Conservation (phyloP, 2,113 vertebrate genomes). For the Lontra canadensis region DNA sequence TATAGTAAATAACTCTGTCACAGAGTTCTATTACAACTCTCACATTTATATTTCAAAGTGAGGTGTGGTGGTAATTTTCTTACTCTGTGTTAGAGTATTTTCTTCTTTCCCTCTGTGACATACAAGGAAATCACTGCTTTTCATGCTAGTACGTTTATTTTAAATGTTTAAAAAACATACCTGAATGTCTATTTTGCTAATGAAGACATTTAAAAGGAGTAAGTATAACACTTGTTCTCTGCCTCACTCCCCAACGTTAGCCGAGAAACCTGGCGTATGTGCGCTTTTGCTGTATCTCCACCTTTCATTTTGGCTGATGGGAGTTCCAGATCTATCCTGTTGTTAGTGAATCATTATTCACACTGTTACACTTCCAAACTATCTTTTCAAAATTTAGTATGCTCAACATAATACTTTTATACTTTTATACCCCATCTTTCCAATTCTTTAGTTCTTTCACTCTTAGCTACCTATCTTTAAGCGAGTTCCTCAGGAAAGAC, state of each 20-base stretch:
- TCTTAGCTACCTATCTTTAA: background rate
- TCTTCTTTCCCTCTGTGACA: background rate
- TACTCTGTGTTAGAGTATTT: background rate
- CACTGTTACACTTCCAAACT: background rate
- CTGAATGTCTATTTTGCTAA: background rate
- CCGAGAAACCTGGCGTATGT: background rate
- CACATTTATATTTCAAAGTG: slow-evolving; percentile 33
- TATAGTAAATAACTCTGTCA: background rate
- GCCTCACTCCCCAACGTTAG: background rate
- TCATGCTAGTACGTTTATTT: background rate
- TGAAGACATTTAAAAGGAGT: slow-evolving; percentile 1
- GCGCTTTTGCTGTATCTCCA: background rate
- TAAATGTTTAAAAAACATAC: slow-evolving; percentile 22
- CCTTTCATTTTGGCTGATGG: background rate
- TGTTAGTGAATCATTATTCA: background rate
- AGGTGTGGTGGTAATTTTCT: background rate
- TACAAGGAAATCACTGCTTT: background rate
- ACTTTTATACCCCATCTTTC: background rate
- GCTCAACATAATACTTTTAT: background rate
- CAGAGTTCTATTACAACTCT: background rate
- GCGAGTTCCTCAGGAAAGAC: background rate
- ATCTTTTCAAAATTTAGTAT: background rate
- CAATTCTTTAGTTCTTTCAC: background rate
- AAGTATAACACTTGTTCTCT: background rate
- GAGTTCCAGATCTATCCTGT: background rate